These are phyloP conservation scores for Trematocara marginatum DNA, from an alignment of 2,113 vertebrate genomes.

Conservation along the genomic window DNA sequence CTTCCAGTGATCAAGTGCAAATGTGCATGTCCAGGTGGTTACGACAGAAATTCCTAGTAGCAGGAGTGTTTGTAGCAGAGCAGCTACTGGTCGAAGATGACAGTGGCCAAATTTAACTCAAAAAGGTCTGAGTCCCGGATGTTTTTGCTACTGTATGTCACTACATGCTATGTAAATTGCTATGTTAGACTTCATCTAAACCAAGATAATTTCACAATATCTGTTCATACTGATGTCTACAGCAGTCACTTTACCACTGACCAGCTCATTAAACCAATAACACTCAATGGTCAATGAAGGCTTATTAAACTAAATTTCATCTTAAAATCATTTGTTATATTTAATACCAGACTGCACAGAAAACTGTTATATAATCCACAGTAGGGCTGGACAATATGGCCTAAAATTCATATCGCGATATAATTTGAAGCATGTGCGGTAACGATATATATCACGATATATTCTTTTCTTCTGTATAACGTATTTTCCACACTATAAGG, in stretches of 20 bases:
- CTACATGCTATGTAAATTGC: not conserved
- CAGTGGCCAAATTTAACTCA: not conserved
- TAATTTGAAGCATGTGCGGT: too few species aligned
- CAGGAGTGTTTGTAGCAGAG: not conserved
- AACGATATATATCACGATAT: too few species aligned
- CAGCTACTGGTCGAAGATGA: not conserved
- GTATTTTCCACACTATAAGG: too few species aligned
- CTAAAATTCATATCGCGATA: too few species aligned
- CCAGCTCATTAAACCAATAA: not conserved
- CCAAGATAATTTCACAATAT: not conserved
- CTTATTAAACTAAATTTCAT: not conserved
- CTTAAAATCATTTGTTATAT: not conserved
- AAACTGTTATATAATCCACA: not conserved
- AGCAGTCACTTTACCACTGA: not conserved
- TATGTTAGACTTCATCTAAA: not conserved
- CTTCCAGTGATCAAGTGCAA: not conserved
- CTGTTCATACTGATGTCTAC: not conserved
- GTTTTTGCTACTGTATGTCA: not conserved
- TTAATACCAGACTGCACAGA: not conserved
- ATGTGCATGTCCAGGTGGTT: not conserved
- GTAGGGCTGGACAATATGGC: too few species aligned
- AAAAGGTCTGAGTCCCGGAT: not conserved
- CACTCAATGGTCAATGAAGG: not conserved
- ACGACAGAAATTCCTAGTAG: not conserved
- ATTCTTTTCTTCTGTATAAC: too few species aligned